Percentiles rank a stretch among this genome's conserved stretches.
Evolutionary conservation across 2,888 invertebrate species (phyloP).

Genomic region (Idaea straminata): DNA sequence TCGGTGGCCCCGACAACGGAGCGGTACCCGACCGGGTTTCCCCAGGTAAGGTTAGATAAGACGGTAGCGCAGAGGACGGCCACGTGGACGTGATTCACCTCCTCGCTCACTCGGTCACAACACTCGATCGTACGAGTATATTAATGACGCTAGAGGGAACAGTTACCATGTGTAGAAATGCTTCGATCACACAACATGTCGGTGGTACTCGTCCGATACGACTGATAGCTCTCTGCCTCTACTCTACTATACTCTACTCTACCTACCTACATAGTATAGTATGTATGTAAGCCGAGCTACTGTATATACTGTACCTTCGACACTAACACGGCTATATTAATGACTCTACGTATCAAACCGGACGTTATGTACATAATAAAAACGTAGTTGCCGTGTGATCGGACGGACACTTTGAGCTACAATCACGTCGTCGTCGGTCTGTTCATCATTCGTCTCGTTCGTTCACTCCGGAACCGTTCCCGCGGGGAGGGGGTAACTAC

Average conservation of each 20-base stretch:
- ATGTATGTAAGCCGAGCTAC: no score
- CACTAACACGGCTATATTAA: not conserved
- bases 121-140: no score
- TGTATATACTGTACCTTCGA: not conserved
- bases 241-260: no score
- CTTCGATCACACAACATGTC: not conserved
- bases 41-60: no score
- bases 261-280: no score
- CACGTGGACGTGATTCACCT: no score
- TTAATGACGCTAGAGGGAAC: not conserved
- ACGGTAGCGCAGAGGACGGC: no score
- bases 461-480: not conserved
- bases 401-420: not conserved
- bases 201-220: no score
- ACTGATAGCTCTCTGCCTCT: no score
- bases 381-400: not conserved
- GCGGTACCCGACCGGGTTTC: no score
- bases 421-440: not conserved
- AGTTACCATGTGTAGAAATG: not conserved
- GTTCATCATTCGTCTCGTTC: not conserved
- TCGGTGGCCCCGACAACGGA: no score
- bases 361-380: not conserved
- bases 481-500: not conserved
- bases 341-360: not conserved
- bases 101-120: no score